phyloP scores from a whole-genome alignment of 30 jellyfish, hydroid and myxozoan species.

The Turritopsis rubra region DNA sequence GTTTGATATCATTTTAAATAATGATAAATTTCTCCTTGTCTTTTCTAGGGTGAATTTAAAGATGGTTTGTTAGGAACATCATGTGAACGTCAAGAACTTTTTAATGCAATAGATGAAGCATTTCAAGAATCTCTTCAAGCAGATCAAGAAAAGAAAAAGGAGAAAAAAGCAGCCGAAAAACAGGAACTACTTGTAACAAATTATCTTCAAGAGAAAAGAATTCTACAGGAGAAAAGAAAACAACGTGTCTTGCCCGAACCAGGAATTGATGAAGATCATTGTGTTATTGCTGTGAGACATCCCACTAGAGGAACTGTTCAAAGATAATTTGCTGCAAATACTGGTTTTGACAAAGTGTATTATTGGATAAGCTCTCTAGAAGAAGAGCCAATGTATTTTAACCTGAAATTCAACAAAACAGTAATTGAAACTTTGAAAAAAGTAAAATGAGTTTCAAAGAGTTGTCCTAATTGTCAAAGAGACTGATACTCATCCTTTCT shows the following conservation, averaged over 20 bases:
- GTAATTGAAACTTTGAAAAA: neutral
- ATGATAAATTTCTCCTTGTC: neutral
- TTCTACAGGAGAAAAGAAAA: neutral
- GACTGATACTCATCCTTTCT: neutral
- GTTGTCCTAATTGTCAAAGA: neutral
- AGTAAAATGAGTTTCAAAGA: neutral
- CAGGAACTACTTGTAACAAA: neutral
- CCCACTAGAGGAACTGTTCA: neutral
- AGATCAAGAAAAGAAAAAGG: neutral
- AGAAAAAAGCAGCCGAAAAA: neutral
- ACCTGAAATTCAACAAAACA: neutral
- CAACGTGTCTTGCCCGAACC: slow-evolving; percentile 6
- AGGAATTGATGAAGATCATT: neutral
- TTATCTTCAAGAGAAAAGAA: neutral
- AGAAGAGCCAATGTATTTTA: neutral
- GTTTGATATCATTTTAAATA: neutral
- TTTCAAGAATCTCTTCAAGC: neutral
- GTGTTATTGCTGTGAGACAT: slow-evolving; percentile 6
- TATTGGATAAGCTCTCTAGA: neutral
- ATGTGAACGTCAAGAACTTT: neutral
- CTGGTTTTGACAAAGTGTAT: neutral
- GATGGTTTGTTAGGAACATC: neutral
- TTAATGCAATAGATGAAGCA: neutral
- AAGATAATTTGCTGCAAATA: neutral
- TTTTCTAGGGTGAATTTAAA: neutral